Percentiles rank a stretch among this genome's conserved stretches.
These are phyloP conservation scores for Dioctria linearis DNA, from an alignment of 2,888 invertebrate genomes.

Conservation along the genomic window DNA sequence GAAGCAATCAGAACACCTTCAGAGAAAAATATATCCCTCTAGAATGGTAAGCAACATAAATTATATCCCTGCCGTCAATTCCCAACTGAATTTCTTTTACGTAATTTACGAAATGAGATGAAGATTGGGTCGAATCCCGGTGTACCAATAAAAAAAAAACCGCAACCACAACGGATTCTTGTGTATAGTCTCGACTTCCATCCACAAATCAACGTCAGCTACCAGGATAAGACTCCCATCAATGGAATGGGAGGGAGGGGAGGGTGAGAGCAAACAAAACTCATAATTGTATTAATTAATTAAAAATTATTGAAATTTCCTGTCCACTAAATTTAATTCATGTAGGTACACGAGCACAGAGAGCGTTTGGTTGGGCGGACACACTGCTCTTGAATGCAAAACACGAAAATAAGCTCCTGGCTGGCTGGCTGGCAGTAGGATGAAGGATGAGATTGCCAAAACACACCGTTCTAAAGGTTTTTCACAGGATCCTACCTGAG, in stretches of 20 bases:
- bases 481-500: not conserved
- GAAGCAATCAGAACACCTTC: too few species aligned
- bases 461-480: not conserved
- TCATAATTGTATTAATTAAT: slow-evolving; percentile 18
- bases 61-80: not conserved
- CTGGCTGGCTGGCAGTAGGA: not conserved
- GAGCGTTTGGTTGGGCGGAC: not conserved
- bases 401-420: not conserved
- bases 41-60: too few species aligned
- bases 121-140: slow-evolving; percentile 43
- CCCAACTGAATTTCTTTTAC: slow-evolving; percentile 30
- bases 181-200: not conserved
- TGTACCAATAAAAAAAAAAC: slow-evolving; percentile 32
- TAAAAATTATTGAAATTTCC: slow-evolving; percentile 26
- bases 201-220: not conserved
- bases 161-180: not conserved
- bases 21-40: too few species aligned
- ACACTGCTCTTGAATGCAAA: not conserved
- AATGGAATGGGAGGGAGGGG: not conserved
- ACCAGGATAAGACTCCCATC: not conserved
- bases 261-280: not conserved
- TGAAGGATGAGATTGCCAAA: not conserved
- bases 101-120: slow-evolving; percentile 46
- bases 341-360: not conserved
- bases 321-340: slow-evolving; percentile 10